Base-by-base conservation (phyloP, 2,888 invertebrate species). In the Lasioglossum pauxillum region DNA sequence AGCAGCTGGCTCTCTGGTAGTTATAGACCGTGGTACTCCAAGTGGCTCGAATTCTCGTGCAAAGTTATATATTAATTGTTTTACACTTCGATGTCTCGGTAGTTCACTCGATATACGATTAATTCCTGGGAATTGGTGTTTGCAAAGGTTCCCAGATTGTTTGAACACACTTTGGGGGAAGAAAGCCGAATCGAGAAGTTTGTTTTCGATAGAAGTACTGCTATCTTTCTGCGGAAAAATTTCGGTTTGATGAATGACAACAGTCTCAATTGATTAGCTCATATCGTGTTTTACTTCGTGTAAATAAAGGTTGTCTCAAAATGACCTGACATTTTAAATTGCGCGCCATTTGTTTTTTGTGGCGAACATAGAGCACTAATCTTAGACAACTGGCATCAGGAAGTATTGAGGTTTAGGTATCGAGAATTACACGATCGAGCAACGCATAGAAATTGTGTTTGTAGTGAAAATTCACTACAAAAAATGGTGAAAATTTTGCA, bases 1-100 rank as follows among this genome's bases (percentile, higher is more conserved):
- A 53, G 27, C 44, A 49, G 35, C 49, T 69, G 64, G 69, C 12
- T 69, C 49, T 71, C 71, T 14, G 41, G n/a, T 71, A 41, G 71
- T 38, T 71, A n/a, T 72, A 72, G 14, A 72, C 38, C 44, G 44
- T 35, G 38, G 38, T 69, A 23, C 38, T 38, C 69, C 71, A 71
- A 38, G 71, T 38, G 71, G 27, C 14, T 41, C 72, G 44, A 72
- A 46, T 46, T 7, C 27, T 16, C 10, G 7, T 5, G 49, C 46
- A 49, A 73, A 73, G 46, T 64, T 73, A 10, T 73, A 10, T 60
- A 82, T 7, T 49, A 64, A 73, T 57, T 38, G 49, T 53, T 35
- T 38, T 71, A 41, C n/a, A 38, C 69, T 35, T 69, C 69, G 69
- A 69, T 38, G 38, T 38, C 23, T 69, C 23, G 10, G 23, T 23